A percentile compares a stretch with the other conserved stretches of the same genome.
These are phyloP conservation scores for Dicentrarchus labrax DNA, from an alignment of 2,113 vertebrate species.

Conservation along the genomic window DNA sequence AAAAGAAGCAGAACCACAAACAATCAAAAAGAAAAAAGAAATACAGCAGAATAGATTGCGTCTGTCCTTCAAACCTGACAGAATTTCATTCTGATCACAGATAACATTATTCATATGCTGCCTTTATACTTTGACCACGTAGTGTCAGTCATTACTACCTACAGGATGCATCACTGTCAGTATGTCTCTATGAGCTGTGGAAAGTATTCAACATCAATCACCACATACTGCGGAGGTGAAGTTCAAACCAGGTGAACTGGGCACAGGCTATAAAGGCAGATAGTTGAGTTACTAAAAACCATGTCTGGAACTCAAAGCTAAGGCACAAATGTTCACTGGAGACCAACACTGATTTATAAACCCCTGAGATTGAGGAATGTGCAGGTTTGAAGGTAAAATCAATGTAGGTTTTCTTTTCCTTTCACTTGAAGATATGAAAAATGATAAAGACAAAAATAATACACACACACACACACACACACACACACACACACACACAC, in stretches of 20 bases:
- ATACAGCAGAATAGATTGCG: slow-evolving; percentile 3
- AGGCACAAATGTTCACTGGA: slow-evolving; percentile 14
- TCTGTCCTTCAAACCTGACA: slow-evolving; percentile 52
- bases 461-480: not conserved
- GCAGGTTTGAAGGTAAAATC: slow-evolving; percentile 34
- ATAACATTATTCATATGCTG: slow-evolving; percentile 56
- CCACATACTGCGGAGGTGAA: slow-evolving; percentile 5
- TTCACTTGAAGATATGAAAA: slow-evolving; percentile 23
- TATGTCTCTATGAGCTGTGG: slow-evolving; percentile 37
- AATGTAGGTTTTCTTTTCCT: slow-evolving; percentile 8
- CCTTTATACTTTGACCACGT: slow-evolving; percentile 50
- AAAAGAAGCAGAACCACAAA: slow-evolving; percentile 11
- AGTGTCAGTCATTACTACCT: slow-evolving; percentile 40
- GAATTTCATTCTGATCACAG: slow-evolving; percentile 40
- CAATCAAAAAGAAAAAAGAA: not conserved
- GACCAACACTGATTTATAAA: slow-evolving; percentile 26
- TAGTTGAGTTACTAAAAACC: not conserved
- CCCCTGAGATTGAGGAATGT: slow-evolving; percentile 17
- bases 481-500: not conserved
- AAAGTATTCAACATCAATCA: slow-evolving; percentile 37
- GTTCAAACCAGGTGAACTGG: slow-evolving; percentile 31
- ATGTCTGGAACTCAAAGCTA: slow-evolving; percentile 13
- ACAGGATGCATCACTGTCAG: slow-evolving; percentile 58
- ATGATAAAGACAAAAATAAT: slow-evolving; percentile 23
- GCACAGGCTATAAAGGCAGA: slow-evolving; percentile 2